Conservation (phyloP, 2,888 invertebrate species). For the Dromius quadrimaculatus region DNA sequence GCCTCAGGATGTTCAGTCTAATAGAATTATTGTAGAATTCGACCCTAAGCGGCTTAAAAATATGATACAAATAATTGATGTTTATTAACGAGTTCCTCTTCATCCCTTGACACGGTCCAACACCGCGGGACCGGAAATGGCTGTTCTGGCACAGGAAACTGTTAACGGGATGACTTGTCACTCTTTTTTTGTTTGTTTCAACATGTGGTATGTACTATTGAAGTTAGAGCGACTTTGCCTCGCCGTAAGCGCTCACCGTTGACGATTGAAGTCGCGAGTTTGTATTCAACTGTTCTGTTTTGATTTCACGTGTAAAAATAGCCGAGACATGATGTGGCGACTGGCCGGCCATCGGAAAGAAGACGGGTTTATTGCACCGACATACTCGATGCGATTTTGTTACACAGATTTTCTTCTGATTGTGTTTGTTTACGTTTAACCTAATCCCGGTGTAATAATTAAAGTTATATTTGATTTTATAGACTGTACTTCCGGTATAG, state of each 20-base stretch:
- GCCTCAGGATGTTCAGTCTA: too few relatives aligned
- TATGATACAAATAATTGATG: too few relatives aligned
- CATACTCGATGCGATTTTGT: not conserved
- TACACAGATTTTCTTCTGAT: not conserved
- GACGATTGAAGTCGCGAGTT: not conserved
- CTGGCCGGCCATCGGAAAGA: conserved; percentile 7
- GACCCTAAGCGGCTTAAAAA: too few relatives aligned
- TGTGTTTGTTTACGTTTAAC: conserved; percentile 16
- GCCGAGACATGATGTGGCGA: conserved; percentile 19
- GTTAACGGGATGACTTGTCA: conserved; percentile 36
- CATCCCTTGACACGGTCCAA: conserved; percentile 21
- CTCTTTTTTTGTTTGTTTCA: conserved; percentile 12
- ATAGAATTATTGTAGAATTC: too few relatives aligned
- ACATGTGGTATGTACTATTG: conserved; percentile 4
- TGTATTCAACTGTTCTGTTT: conserved; percentile 21
- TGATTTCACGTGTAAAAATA: conserved; percentile 24
- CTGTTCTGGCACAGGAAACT: conserved; percentile 29
- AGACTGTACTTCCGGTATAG: not conserved
- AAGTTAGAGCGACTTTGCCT: not conserved
- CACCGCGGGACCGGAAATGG: conserved; percentile 29
- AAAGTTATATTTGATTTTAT: conserved; percentile 31
- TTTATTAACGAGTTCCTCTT: too few relatives aligned
- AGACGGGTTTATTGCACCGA: conserved; percentile 31
- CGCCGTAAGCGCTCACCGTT: not conserved
- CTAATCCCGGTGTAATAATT: not conserved